Evolutionary conservation across 2,888 invertebrate genomes (phyloP).

Genomic region (Ephialtes manifestator): DNA sequence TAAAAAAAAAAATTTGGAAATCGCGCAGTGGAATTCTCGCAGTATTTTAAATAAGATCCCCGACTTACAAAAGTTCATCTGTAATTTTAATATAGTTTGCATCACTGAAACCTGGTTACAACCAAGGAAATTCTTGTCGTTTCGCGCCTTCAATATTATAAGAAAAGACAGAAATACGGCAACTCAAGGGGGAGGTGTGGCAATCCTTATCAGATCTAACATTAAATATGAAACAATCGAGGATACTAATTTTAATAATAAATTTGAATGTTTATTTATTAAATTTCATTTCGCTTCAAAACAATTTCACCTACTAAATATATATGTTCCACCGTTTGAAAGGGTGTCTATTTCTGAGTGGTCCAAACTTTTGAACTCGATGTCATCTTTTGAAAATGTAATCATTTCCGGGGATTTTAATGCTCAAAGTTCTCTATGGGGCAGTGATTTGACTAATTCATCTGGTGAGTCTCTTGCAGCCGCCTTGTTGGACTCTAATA

Average conservation of each 20-base stretch:
- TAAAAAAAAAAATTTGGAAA: not conserved
- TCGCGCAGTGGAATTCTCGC: not conserved
- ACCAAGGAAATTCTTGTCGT: not conserved
- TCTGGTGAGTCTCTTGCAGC: too few relatives aligned
- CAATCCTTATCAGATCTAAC: not conserved
- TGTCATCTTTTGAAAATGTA: not conserved
- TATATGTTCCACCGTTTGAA: not conserved
- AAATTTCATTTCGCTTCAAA: not conserved
- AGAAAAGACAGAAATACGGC: not conserved
- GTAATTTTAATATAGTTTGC: not conserved
- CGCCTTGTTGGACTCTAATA: too few relatives aligned
- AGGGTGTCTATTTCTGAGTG: not conserved
- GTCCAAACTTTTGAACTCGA: not conserved
- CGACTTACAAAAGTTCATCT: not conserved
- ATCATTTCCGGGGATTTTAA: too few relatives aligned
- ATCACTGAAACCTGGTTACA: slow-evolving; percentile 14
- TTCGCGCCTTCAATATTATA: not conserved
- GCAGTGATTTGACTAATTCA: too few relatives aligned
- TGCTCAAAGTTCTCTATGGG: not conserved
- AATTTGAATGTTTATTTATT: slow-evolving; percentile 11
- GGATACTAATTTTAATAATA: not conserved
- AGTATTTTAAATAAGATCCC: slow-evolving; percentile 2
- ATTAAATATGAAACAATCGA: not conserved
- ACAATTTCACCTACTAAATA: not conserved
- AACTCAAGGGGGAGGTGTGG: not conserved